These are phyloP conservation scores for Zosterops borbonicus DNA, from an alignment of 2,113 vertebrate genomes.

Conservation along the genomic window DNA sequence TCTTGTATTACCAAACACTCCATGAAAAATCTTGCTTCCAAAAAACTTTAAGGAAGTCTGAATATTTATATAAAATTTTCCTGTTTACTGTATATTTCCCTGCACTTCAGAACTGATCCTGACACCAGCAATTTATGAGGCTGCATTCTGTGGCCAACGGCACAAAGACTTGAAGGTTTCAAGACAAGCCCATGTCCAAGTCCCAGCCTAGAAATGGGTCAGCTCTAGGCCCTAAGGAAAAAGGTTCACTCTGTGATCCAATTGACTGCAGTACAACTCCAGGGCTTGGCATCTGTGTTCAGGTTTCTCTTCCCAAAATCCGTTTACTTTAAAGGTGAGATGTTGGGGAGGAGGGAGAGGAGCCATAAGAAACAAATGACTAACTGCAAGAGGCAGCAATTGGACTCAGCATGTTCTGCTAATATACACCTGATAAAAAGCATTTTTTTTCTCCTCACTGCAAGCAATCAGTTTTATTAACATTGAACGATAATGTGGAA, in stretches of 20 bases:
- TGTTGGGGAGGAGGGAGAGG: constrained; percentile 2
- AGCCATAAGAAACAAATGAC: constrained; percentile 63
- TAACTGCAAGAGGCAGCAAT: constrained; percentile 63
- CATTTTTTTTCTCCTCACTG: constrained; percentile 44
- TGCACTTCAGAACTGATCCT: background rate
- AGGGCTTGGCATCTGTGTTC: background rate
- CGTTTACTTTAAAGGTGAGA: constrained; percentile 22
- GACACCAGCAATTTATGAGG: background rate
- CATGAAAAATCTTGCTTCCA: background rate
- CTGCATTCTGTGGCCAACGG: background rate
- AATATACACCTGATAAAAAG: constrained; percentile 68
- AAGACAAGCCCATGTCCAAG: background rate
- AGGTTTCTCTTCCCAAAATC: background rate
- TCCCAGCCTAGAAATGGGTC: background rate
- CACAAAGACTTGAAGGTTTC: background rate
- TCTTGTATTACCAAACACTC: background rate
- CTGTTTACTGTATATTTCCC: background rate
- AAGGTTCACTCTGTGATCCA: background rate
- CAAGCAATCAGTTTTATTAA: constrained; percentile 71
- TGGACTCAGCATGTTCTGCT: constrained; percentile 68
- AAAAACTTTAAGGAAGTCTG: background rate
- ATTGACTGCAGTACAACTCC: background rate
- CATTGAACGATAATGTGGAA: constrained; percentile 62
- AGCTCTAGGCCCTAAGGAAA: background rate
- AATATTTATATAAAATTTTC: background rate